phyloP scores from a whole-genome alignment of 2,113 vertebrate genomes.

The Gymnobelideus leadbeateri region DNA sequence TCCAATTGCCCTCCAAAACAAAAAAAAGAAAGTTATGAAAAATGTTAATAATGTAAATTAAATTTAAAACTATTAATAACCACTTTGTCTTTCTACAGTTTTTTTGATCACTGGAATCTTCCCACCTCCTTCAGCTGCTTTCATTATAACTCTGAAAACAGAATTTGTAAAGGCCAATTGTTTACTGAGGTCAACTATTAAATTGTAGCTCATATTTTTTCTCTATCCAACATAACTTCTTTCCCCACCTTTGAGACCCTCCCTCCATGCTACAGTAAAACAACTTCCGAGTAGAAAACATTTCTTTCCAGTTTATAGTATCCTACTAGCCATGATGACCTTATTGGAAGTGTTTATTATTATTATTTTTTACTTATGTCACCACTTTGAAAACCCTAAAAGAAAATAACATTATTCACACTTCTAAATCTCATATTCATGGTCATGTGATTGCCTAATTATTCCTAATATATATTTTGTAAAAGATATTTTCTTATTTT shows the following conservation, averaged over 20 bases:
- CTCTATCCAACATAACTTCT: slow-evolving; percentile 4
- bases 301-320: neutral
- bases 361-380: neutral
- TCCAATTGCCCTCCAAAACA: too few relatives aligned
- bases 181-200: slow-evolving; percentile 33
- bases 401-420: neutral
- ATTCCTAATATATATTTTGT: neutral
- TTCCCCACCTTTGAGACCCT: neutral
- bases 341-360: neutral
- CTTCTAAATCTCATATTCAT: neutral
- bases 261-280: slow-evolving; percentile 13
- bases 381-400: neutral
- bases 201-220: slow-evolving; percentile 1
- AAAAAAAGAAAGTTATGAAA: too few relatives aligned
- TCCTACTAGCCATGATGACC: neutral
- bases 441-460: neutral
- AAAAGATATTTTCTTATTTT: neutral
- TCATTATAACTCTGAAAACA: neutral
- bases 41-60: too few relatives aligned
- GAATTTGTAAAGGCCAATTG: slow-evolving; percentile 3
- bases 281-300: slow-evolving; percentile 5
- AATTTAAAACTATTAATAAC: too few relatives aligned
- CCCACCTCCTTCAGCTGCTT: neutral
- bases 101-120: neutral
- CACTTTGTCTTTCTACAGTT: neutral